Evolutionary conservation across 1,140 invertebrate species (phyloP).

Genomic region (Aleiodes sp.): DNA sequence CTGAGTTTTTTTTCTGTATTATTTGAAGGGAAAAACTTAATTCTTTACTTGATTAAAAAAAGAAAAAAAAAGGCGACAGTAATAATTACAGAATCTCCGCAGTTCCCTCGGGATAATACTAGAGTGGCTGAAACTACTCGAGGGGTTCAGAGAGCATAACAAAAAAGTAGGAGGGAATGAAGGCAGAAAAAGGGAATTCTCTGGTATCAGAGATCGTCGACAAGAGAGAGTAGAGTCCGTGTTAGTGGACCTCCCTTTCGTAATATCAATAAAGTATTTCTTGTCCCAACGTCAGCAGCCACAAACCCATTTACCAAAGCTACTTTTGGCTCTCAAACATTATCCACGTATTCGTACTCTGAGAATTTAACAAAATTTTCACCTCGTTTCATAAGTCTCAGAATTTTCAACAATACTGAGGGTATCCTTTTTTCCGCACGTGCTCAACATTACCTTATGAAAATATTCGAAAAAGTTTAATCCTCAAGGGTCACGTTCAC

Average conservation of each 20-base stretch:
- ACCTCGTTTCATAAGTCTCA: conserved; percentile 8
- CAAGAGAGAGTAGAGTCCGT: conserved; percentile 23
- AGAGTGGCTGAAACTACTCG: too few relatives aligned
- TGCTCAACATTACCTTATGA: neutral
- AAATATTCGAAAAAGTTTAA: neutral
- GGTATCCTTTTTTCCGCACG: too few relatives aligned
- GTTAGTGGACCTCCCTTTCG: conserved; percentile 33
- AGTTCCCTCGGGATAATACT: too few relatives aligned
- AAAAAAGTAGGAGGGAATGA: conserved; percentile 12
- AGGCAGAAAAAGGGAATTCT: neutral
- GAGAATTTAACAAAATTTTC: neutral
- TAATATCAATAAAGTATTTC: conserved; percentile 41
- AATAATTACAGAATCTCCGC: too few relatives aligned
- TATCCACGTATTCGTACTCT: conserved; percentile 9
- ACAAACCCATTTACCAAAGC: conserved; percentile 36
- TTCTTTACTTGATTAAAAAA: too few relatives aligned
- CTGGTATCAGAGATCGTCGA: conserved; percentile 13
- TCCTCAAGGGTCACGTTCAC: too few relatives aligned
- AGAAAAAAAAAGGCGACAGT: too few relatives aligned
- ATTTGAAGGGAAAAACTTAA: too few relatives aligned
- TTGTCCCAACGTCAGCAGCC: conserved; percentile 37
- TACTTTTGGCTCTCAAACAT: conserved; percentile 2
- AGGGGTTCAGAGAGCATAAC: too few relatives aligned
- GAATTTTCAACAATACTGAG: neutral
- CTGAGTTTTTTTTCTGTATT: too few relatives aligned